phyloP scores from a whole-genome alignment of 2,888 invertebrate species.

The Drosophila eohydei region DNA sequence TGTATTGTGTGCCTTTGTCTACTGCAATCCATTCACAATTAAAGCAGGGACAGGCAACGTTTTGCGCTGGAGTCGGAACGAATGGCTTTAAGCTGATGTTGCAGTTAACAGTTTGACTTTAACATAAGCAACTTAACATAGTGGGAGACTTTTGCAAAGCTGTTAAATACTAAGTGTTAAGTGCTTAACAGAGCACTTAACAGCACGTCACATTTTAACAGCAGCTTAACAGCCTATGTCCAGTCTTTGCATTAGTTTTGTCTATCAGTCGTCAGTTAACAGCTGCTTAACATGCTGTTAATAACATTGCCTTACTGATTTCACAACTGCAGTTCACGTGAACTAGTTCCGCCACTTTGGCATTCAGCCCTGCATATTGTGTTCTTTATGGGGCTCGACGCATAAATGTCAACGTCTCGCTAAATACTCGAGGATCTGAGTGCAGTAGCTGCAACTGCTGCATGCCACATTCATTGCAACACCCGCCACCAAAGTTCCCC shows the following conservation, averaged over 20 bases:
- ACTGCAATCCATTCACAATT: conserved; percentile 20
- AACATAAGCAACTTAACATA: not conserved
- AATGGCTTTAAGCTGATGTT: not conserved
- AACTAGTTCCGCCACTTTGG: conserved; percentile 26
- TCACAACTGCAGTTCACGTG: not conserved
- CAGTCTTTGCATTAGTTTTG: not conserved
- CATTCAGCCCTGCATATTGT: conserved; percentile 25
- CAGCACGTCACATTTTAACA: not conserved
- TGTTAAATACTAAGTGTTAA: not conserved
- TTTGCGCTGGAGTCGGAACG: conserved; percentile 1
- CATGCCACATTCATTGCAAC: conserved; percentile 29
- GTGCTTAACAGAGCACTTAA: not conserved
- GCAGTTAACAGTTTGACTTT: not conserved
- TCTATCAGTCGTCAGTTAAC: not conserved
- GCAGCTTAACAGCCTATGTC: not conserved
- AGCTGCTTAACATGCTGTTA: conserved; percentile 5
- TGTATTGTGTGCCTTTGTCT: conserved; percentile 18
- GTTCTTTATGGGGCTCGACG: conserved; percentile 36
- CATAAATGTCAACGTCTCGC: conserved; percentile 73
- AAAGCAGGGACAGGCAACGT: conserved; percentile 3
- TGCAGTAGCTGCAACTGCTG: conserved; percentile 40
- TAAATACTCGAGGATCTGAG: conserved; percentile 69
- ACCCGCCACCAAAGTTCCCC: not conserved
- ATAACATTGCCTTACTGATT: not conserved
- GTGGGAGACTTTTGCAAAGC: not conserved